Conservation (phyloP, 2,797 vertebrate genomes). For the Amphiprion clarkii region DNA sequence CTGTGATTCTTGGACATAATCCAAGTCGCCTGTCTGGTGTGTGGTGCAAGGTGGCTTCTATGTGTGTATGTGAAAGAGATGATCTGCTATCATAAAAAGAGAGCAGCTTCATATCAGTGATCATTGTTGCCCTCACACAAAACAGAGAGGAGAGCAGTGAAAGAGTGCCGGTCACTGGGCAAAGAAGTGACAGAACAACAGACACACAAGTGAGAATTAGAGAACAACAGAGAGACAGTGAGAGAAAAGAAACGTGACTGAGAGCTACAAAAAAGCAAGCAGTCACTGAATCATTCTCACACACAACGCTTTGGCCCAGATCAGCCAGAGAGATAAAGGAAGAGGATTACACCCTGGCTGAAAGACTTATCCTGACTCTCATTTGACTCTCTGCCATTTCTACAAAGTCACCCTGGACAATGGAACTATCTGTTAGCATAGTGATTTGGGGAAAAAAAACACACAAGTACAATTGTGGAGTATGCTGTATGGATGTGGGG, state of each 20-base stretch:
- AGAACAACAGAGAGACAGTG: constrained; percentile 34
- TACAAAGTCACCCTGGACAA: constrained; percentile 76
- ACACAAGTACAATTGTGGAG: constrained; percentile 24
- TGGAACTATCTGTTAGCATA: constrained; percentile 52
- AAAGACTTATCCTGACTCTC: constrained; percentile 64
- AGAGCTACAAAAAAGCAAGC: constrained; percentile 60
- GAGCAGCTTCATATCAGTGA: constrained; percentile 21
- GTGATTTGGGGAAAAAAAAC: constrained; percentile 22
- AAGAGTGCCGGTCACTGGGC: constrained; percentile 28
- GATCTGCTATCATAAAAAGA: constrained; percentile 29
- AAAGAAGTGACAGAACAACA: constrained; percentile 44
- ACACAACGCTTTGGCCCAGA: constrained; percentile 75
- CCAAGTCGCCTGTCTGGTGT: constrained; percentile 68
- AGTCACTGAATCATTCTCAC: constrained; percentile 73
- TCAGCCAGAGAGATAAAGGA: constrained; percentile 78
- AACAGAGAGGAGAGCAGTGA: constrained; percentile 34
- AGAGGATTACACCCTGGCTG: constrained; percentile 73
- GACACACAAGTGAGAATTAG: constrained; percentile 47
- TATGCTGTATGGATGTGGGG: constrained; percentile 8
- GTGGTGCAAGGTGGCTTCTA: constrained; percentile 42
- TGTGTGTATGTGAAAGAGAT: constrained; percentile 30
- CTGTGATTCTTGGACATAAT: constrained; percentile 78
- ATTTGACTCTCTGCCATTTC: constrained; percentile 72
- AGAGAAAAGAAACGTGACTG: constrained; percentile 58
- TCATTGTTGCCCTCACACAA: constrained; percentile 25